Evolutionary conservation across 1,140 invertebrate genomes (phyloP), one percentile per base, ranked within the genome.

Genomic region (Aphidius ervi): DNA sequence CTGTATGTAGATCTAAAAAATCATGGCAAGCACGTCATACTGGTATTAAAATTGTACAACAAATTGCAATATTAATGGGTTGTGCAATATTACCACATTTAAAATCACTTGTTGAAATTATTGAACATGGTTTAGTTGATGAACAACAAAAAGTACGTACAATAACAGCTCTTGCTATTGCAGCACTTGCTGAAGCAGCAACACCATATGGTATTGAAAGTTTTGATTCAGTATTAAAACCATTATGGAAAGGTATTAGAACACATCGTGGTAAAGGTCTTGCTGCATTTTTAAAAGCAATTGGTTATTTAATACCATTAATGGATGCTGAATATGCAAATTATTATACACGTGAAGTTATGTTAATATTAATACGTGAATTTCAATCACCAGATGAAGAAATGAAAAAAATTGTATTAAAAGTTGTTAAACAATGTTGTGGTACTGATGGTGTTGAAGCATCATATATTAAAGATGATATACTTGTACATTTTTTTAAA

Each of bases 321-420:
- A 99, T 99, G 98, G 97, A 99, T 73, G 97, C 97, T 56, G 98
- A 99, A 80, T 99, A 99, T 74, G 97, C 97, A 3, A 99, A 98
- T 77, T 99, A 99, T 78, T 99, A 99, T 76, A 99, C 97, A 10
- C 86, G 95, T 65, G 97, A 99, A 90, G 97, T 99, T 70, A 99
- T 99, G 98, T 84, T 99, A 73, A 99, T 99, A 79, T 82, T 99
- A 6, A 99, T 99, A 72, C 86, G 98, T 79, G 98, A 99, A 82
- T 99, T 99, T 77, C 95, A 98, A 77, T 99, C 97, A 50, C 97
- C 98, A 4, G 98, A 99, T 81, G 98, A 99, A 81, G 98, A 99
- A 86, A 99, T 99, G 98, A 99, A 99, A 76, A 99, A 99, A 76
- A 99, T 99, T 82, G 98, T 99, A 1, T 83, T 99, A 46, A 99